Conservation (phyloP, 2,797 vertebrate genomes). For the Galaxias olidus region DNA sequence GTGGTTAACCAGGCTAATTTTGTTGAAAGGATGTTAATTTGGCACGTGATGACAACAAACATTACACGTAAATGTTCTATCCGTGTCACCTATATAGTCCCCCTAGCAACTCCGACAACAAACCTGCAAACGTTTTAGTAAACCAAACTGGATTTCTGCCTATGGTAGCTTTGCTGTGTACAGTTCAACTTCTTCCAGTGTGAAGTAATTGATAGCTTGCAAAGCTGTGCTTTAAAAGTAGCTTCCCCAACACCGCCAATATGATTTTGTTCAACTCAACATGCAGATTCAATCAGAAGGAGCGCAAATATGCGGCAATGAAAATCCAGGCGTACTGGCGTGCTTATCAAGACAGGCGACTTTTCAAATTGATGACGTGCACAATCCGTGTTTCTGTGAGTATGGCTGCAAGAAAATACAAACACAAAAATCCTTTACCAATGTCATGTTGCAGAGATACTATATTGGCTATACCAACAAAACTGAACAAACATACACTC, state of each 20-base stretch:
- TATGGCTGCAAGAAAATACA: too few relatives aligned
- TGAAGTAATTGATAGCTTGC: too few relatives aligned
- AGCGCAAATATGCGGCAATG: slow-evolving; percentile 37
- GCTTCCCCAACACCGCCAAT: background rate
- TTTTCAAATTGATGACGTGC: slow-evolving; percentile 69
- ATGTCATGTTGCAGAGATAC: background rate
- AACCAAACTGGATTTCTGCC: too few relatives aligned
- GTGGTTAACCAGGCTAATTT: too few relatives aligned
- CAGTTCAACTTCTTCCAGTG: too few relatives aligned
- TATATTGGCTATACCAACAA: background rate
- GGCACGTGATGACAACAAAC: background rate
- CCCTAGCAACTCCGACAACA: background rate
- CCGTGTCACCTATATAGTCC: background rate
- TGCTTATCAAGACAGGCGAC: slow-evolving; percentile 41
- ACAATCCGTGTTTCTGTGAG: slow-evolving; percentile 68
- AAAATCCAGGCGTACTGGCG: slow-evolving; percentile 69
- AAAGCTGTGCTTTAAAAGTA: background rate
- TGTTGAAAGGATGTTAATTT: too few relatives aligned
- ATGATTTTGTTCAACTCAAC: background rate
- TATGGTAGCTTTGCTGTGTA: background rate
- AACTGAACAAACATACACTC: too few relatives aligned
- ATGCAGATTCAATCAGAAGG: background rate
- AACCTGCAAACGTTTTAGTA: too few relatives aligned
- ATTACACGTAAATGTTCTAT: background rate
- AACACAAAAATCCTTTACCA: background rate